These are phyloP conservation scores for Prionace glauca DNA, from an alignment of 2,797 vertebrate genomes.

Conservation along the genomic window DNA sequence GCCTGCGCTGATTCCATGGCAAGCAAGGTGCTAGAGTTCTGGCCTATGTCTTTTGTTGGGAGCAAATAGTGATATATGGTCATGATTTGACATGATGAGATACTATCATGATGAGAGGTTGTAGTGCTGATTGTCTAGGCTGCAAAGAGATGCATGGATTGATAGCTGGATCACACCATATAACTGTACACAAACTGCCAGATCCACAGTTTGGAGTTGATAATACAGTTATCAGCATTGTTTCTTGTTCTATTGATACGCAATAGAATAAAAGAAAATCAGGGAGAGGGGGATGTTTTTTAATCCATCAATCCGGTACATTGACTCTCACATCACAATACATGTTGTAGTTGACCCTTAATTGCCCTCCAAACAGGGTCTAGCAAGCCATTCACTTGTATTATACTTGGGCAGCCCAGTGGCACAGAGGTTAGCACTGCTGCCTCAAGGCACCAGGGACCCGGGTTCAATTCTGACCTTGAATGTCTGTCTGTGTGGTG, in stretches of 20 bases:
- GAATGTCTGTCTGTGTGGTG: too few species aligned
- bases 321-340: background rate
- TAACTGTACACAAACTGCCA: background rate
- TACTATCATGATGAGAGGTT: background rate
- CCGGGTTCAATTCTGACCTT: too few species aligned
- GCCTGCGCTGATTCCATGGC: too few species aligned
- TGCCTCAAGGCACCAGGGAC: too few species aligned
- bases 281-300: background rate
- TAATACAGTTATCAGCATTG: background rate
- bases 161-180: background rate
- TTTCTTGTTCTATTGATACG: background rate
- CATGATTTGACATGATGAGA: background rate
- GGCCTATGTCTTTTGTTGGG: background rate
- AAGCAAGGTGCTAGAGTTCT: too few species aligned
- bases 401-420: background rate
- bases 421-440: too few species aligned
- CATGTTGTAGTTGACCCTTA: background rate
- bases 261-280: background rate
- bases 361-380: background rate
- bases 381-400: background rate
- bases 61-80: background rate
- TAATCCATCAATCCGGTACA: background rate
- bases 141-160: background rate
- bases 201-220: background rate
- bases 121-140: background rate